phyloP scores from a whole-genome alignment of 2,113 vertebrate species.

The Grammomys surdaster region DNA sequence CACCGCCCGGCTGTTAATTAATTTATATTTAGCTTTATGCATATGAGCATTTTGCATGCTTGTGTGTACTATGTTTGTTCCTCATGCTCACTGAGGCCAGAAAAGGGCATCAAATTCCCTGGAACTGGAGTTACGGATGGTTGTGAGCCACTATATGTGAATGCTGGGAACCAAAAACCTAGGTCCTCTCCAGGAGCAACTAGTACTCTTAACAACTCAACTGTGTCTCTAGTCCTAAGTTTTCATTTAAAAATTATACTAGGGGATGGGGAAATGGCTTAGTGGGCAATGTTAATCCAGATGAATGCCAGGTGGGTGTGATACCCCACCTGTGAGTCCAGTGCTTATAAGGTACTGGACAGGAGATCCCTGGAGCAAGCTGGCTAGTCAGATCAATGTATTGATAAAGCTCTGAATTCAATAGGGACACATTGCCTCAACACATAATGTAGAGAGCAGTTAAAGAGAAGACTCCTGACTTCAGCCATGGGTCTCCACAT shows the following conservation, averaged over 20 bases:
- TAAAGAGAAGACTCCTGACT: background rate
- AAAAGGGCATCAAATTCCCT: background rate
- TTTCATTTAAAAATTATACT: background rate
- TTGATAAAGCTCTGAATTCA: background rate
- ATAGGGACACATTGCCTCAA: background rate
- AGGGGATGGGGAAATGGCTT: background rate
- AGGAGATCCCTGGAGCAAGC: background rate
- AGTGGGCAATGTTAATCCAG: background rate
- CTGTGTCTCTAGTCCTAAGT: background rate
- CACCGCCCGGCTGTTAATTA: no score
- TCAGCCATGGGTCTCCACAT: background rate
- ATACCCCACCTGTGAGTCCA: background rate
- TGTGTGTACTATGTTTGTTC: background rate
- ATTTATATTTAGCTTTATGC: background rate
- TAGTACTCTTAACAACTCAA: background rate
- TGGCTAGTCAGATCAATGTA: background rate
- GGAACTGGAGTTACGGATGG: background rate
- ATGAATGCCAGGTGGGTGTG: background rate
- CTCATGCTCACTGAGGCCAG: background rate
- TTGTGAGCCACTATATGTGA: background rate
- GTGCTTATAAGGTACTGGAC: background rate
- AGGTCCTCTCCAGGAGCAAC: background rate
- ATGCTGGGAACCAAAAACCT: background rate
- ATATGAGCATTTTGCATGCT: background rate
- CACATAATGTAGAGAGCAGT: background rate